Percentiles rank a stretch among this genome's conserved stretches.
Conservation (phyloP, 2,113 vertebrate genomes). For the Enhydra lutris region DNA sequence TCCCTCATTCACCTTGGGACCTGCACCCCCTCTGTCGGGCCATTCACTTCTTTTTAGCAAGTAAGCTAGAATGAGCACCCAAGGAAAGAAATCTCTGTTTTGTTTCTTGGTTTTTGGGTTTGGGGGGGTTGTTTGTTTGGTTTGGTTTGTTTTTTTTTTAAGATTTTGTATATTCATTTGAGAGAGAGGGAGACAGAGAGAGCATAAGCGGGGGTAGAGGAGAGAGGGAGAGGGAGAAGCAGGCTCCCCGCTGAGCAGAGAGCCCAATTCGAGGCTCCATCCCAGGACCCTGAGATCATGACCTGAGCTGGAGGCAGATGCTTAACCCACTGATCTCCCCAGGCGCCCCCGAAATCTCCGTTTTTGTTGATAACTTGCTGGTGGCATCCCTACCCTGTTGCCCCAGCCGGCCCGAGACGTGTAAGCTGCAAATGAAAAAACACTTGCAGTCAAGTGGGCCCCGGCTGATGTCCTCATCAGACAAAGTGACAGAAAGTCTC, state of each 20-base stretch:
- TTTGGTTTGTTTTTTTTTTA: not conserved
- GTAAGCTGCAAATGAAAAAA: not conserved
- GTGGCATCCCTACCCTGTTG: not conserved
- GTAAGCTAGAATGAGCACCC: accelerated
- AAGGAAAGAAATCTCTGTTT: not conserved
- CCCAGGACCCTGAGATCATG: not conserved
- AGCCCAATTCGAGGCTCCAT: not conserved
- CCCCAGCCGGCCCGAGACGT: accelerated
- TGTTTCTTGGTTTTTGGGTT: not conserved
- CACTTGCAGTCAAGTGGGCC: not conserved
- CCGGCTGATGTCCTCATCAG: not conserved
- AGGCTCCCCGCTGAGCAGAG: not conserved
- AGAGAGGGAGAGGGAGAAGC: not conserved
- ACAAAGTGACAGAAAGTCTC: constrained; percentile 2
- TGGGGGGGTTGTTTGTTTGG: not conserved
- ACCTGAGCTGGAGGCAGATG: not conserved
- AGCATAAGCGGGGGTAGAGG: accelerated
- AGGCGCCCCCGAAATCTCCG: not conserved
- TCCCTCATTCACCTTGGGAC: too few species aligned
- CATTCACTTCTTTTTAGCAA: not conserved
- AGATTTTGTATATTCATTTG: not conserved
- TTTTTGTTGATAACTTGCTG: not conserved
- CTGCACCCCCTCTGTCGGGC: not conserved
- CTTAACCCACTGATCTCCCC: not conserved
- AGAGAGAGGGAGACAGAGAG: not conserved